Percentiles rank a stretch among this genome's conserved stretches.
These are phyloP conservation scores for Nomada fabriciana DNA, from an alignment of 2,888 invertebrate genomes.

Conservation along the genomic window DNA sequence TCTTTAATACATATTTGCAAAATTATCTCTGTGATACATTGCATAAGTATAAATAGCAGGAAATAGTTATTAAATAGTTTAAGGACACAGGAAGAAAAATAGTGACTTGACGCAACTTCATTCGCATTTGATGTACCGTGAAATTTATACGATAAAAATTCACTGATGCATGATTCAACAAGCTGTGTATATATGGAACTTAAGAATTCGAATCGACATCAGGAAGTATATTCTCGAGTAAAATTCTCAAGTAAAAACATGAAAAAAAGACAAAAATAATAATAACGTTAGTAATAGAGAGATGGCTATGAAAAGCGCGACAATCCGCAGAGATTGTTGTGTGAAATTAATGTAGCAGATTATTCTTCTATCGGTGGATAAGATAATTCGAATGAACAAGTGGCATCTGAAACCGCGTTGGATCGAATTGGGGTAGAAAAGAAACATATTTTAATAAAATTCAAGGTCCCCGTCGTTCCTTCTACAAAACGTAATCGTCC, in stretches of 20 bases:
- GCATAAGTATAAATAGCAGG: conserved; percentile 43
- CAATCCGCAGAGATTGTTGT: conserved; percentile 3
- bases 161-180: conserved; percentile 29
- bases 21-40: conserved; percentile 56
- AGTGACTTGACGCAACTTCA: conserved; percentile 27
- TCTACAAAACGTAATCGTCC: not conserved
- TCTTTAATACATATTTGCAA: conserved; percentile 24
- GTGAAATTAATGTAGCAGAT: conserved; percentile 5
- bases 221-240: conserved; percentile 24
- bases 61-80: conserved; percentile 40
- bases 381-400: conserved; percentile 19
- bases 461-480: not conserved
- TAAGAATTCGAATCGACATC: conserved; percentile 11
- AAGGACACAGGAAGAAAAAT: conserved; percentile 27
- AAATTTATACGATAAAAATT: conserved; percentile 27
- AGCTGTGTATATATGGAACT: conserved; percentile 11
- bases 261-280: not conserved
- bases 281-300: conserved; percentile 25
- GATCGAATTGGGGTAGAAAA: conserved; percentile 15
- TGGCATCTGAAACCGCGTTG: conserved; percentile 22
- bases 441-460: conserved; percentile 6
- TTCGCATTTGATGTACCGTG: conserved; percentile 7
- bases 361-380: conserved; percentile 28
- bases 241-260: conserved; percentile 27
- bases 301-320: conserved; percentile 31